phyloP scores from a whole-genome alignment of 2,888 invertebrate species.

The Ochropleura plecta region DNA sequence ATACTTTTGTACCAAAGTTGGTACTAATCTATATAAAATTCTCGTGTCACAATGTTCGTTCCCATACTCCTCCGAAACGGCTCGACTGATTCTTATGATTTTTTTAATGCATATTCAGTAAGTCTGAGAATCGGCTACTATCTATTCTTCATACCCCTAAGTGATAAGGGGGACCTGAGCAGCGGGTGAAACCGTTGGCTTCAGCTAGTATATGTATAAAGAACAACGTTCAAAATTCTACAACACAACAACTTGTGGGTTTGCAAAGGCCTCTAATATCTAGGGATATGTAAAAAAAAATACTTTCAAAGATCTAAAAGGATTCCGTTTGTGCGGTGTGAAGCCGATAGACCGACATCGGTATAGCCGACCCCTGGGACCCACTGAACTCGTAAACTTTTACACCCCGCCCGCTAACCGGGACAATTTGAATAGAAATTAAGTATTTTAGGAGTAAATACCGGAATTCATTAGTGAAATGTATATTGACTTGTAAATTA shows the following conservation, averaged over 20 bases:
- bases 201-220: too few species aligned
- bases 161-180: too few species aligned
- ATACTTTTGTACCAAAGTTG: not conserved
- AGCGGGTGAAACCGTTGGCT: too few species aligned
- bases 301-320: conserved; percentile 41
- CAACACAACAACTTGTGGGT: not conserved
- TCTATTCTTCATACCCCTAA: too few species aligned
- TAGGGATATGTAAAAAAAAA: conserved; percentile 19
- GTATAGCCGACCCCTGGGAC: conserved; percentile 43
- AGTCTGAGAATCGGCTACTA: too few species aligned
- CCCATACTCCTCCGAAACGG: too few species aligned
- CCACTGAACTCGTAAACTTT: conserved; percentile 67
- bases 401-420: conserved; percentile 54
- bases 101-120: too few species aligned
- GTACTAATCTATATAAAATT: not conserved
- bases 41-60: not conserved
- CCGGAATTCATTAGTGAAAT: conserved; percentile 35
- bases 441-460: conserved; percentile 39
- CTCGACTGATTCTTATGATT: too few species aligned
- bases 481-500: conserved; percentile 45
- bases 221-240: not conserved
- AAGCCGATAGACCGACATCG: conserved; percentile 45
- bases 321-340: conserved; percentile 43
- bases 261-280: not conserved
- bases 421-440: conserved; percentile 52